Evolutionary conservation across 1,140 invertebrate genomes (phyloP), one percentile per base, ranked within the genome.

Genomic region (Drosophila obscura): DNA sequence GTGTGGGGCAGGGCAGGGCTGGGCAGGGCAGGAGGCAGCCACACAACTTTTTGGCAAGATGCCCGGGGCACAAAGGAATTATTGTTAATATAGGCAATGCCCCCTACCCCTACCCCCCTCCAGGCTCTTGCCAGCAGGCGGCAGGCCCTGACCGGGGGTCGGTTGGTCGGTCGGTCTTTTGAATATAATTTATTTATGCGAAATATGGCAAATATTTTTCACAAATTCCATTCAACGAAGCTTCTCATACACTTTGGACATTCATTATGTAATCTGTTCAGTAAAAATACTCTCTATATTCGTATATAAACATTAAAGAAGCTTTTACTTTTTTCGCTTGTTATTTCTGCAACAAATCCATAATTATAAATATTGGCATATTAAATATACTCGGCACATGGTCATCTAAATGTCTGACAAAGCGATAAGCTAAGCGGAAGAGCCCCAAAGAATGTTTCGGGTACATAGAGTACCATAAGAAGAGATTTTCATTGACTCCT

Each of bases 1-100:
- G 77, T 80, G 80, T 62, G 68, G 71, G 68, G 72, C 45, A 16
- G 16, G 16, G 1, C 16, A 16, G 16, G 16, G 16, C 16, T 1
- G 16, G 16, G n/a, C n/a, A n/a, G n/a, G n/a, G n/a, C n/a, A 60
- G 66, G 52, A 64, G 60, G 19, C 56, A 48, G 60, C 57, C 41
- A 19, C 53, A 22, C 53, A 87, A 87, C 56, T 73, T 79, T 78
- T 88, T 87, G 82, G 82, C 83, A 63, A 79, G 71, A 79, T 79
- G 82, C 82, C 82, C 83, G 67, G 35, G 53, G 66, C 71, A 76
- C 83, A 88, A 79, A 82, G 75, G 56, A 87, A 82, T 82, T 88
- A 81, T 82, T 82, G 83, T 88, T 87, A 87, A 88, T 87, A 87
- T 88, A 79, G 82, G 78, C 82, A 78, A 77, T 73, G 50, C 73